phyloP scores from a whole-genome alignment of 2,888 invertebrate genomes.

The Neoascia interrupta region DNA sequence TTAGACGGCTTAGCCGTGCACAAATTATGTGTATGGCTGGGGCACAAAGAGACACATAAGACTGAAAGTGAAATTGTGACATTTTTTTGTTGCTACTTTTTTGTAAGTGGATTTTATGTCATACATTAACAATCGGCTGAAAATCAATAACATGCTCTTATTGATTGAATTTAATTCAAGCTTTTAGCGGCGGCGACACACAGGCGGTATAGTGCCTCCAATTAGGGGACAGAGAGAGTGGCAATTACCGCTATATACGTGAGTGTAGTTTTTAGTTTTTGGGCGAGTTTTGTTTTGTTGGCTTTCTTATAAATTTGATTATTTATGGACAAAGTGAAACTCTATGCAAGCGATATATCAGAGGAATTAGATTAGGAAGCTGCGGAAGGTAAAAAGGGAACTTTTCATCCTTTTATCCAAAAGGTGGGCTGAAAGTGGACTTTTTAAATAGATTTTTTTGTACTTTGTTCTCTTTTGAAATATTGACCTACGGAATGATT shows the following conservation, averaged over 20 bases:
- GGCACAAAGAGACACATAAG: not conserved
- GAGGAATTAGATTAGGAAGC: too few species aligned
- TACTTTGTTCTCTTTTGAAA: too few species aligned
- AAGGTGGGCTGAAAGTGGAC: too few species aligned
- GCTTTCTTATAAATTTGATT: too few species aligned
- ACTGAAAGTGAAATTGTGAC: slow-evolving; percentile 60
- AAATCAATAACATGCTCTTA: slow-evolving; percentile 40
- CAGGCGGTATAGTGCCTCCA: slow-evolving; percentile 10
- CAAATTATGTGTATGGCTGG: not conserved
- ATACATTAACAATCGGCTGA: slow-evolving; percentile 31
- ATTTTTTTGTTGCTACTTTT: not conserved
- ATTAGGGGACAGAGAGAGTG: slow-evolving; percentile 24
- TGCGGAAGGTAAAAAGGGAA: too few species aligned
- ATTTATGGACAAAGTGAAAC: too few species aligned
- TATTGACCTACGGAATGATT: too few species aligned
- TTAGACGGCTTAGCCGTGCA: not conserved
- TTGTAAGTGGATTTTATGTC: slow-evolving; percentile 41
- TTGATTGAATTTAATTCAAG: slow-evolving; percentile 24
- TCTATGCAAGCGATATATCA: too few species aligned
- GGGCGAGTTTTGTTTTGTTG: too few species aligned
- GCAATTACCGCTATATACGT: slow-evolving; percentile 8
- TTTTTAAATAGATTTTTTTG: too few species aligned
- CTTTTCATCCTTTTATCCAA: too few species aligned
- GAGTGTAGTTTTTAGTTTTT: too few species aligned
- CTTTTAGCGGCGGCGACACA: slow-evolving; percentile 8